Evolutionary conservation across 1,140 invertebrate species (phyloP).

Genomic region (Trachelipus rathkii): DNA sequence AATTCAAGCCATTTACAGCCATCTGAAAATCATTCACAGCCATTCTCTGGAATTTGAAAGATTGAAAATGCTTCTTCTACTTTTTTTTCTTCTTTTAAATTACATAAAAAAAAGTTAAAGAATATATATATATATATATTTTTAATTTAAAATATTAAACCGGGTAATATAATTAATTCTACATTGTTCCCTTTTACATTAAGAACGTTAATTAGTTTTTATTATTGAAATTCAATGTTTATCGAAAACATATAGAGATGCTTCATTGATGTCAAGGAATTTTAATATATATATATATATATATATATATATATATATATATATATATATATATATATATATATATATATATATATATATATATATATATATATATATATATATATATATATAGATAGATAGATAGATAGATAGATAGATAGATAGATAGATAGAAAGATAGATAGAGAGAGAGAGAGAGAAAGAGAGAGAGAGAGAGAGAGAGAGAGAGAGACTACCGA

Average conservation of each 20-base stretch:
- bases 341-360: conserved; percentile 15
- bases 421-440: neutral
- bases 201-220: no score
- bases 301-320: neutral
- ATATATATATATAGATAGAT: conserved; percentile 5
- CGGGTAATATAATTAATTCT: no score
- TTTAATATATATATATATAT: neutral
- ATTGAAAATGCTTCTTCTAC: neutral
- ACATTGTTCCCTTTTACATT: no score
- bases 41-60: conserved; percentile 7
- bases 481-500: neutral
- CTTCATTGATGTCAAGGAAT: conserved; percentile 1
- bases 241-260: neutral
- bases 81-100: no score
- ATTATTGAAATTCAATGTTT: no score
- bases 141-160: no score
- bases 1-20: neutral
- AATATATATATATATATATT: no score
- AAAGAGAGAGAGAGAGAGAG: neutral
- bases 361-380: neutral
- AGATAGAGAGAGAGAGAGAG: neutral
- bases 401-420: neutral
- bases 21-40: neutral
- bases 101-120: no score
- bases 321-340: conserved; percentile 14